Evolutionary conservation across 2,888 invertebrate species (phyloP).

Genomic region (Drosophila ezoana): DNA sequence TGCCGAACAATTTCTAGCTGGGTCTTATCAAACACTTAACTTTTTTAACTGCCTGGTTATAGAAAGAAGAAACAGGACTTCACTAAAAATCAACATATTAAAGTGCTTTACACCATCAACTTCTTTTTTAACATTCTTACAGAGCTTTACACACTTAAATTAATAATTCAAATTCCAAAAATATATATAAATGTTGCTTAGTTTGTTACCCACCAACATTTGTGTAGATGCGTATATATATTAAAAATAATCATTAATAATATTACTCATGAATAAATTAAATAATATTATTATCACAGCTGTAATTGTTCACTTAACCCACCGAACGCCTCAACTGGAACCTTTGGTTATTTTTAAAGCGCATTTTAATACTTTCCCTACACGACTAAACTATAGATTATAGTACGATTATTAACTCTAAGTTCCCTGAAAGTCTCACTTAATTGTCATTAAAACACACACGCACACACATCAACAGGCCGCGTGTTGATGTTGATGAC

Average conservation of each 20-base stretch:
- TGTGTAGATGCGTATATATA: no score
- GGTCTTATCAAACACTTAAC: background rate
- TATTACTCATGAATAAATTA: no score
- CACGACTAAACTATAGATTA: background rate
- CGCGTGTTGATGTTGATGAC: conserved; percentile 26
- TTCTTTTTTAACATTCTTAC: background rate
- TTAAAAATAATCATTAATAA: no score
- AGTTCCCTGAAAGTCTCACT: conserved; percentile 17
- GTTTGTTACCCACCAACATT: no score
- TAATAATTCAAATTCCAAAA: no score
- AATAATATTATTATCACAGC: no score
- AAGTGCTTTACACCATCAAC: no score
- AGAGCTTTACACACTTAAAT: background rate
- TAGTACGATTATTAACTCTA: conserved; percentile 20
- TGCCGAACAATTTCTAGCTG: background rate
- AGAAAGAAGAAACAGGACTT: no score
- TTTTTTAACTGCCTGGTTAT: no score
- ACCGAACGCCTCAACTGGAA: background rate
- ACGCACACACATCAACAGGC: conserved; percentile 1
- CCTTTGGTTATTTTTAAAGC: background rate
- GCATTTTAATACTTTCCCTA: background rate
- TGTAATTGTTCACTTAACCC: no score
- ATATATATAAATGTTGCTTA: no score
- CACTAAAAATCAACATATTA: no score
- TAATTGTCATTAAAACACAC: conserved; percentile 22